A percentile compares a stretch with the other conserved stretches of the same genome.
phyloP scores from a whole-genome alignment of 1,140 invertebrate genomes.

The Aphelenchoides avenae region DNA sequence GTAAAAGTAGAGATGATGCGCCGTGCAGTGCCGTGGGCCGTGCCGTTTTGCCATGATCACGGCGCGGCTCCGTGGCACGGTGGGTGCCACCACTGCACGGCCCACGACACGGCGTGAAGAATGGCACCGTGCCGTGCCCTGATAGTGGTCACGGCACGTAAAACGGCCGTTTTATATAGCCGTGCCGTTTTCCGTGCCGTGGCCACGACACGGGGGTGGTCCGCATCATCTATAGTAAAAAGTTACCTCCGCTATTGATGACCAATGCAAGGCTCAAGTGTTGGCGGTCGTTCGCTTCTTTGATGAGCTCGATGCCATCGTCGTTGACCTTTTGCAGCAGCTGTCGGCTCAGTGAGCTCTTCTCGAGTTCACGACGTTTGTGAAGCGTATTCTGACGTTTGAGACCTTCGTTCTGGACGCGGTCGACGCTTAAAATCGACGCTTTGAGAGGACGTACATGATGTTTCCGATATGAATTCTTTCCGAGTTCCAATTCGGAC shows the following conservation, averaged over 20 bases:
- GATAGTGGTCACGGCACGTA: constrained; percentile 18
- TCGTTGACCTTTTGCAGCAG: constrained; percentile 48
- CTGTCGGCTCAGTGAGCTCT: constrained; percentile 31
- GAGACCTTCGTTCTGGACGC: constrained; percentile 41
- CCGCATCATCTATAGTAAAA: too few relatives aligned
- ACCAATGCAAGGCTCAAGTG: constrained; percentile 9
- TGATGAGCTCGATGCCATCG: constrained; percentile 47
- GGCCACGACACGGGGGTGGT: too few relatives aligned
- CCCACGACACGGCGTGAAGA: constrained; percentile 7
- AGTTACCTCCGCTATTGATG: constrained; percentile 7
- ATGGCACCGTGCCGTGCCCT: constrained; percentile 13
- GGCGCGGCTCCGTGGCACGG: too few relatives aligned
- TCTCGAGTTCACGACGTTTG: constrained; percentile 40
- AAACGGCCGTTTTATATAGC: too few relatives aligned
- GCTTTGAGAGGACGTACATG: too few relatives aligned
- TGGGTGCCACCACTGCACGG: constrained; percentile 17
- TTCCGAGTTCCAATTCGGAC: too few relatives aligned
- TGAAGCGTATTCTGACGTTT: constrained; percentile 43
- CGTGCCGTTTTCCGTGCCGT: too few relatives aligned
- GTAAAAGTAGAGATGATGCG: too few relatives aligned
- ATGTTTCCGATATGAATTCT: too few relatives aligned
- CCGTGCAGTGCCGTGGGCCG: too few relatives aligned
- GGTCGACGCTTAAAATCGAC: too few relatives aligned
- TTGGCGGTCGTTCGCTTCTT: constrained; percentile 11
- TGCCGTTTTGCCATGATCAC: too few relatives aligned